phyloP scores from a whole-genome alignment of 2,888 invertebrate species.

The Diadegma fenestrale region DNA sequence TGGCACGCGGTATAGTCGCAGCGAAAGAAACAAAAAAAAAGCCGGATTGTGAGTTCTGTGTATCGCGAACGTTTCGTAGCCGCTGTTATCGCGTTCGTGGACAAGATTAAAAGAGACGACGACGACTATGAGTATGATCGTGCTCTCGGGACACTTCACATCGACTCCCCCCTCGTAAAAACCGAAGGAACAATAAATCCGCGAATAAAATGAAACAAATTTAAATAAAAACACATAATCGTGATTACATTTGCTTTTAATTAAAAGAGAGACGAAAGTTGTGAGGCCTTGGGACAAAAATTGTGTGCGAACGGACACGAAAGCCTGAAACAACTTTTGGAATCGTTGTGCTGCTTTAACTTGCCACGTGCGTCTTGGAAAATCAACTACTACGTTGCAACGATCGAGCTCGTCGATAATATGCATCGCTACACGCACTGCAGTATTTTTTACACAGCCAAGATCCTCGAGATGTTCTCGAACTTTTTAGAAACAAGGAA shows the following conservation, averaged over 20 bases:
- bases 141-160: slow-evolving; percentile 38
- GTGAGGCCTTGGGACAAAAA: background rate
- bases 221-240: background rate
- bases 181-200: background rate
- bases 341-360: background rate
- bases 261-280: background rate
- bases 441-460: slow-evolving; percentile 76
- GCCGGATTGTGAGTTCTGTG: slow-evolving; percentile 23
- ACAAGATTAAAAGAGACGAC: slow-evolving; percentile 40
- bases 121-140: slow-evolving; percentile 28
- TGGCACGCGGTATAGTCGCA: background rate
- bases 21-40: slow-evolving; percentile 32
- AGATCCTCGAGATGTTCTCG: slow-evolving; percentile 74
- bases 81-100: slow-evolving; percentile 42
- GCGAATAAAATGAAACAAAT: background rate
- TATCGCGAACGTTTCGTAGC: slow-evolving; percentile 43
- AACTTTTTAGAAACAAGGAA: background rate
- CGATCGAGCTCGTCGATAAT: slow-evolving; percentile 63
- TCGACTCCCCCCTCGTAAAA: slow-evolving; percentile 21
- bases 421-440: slow-evolving; percentile 78
- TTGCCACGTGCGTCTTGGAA: slow-evolving; percentile 10
- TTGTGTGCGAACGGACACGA: slow-evolving; percentile 1
- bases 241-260: background rate
- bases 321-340: background rate
- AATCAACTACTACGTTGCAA: background rate